Evolutionary conservation across 2,797 vertebrate species (phyloP).

Genomic region (Gephyroberyx darwinii): DNA sequence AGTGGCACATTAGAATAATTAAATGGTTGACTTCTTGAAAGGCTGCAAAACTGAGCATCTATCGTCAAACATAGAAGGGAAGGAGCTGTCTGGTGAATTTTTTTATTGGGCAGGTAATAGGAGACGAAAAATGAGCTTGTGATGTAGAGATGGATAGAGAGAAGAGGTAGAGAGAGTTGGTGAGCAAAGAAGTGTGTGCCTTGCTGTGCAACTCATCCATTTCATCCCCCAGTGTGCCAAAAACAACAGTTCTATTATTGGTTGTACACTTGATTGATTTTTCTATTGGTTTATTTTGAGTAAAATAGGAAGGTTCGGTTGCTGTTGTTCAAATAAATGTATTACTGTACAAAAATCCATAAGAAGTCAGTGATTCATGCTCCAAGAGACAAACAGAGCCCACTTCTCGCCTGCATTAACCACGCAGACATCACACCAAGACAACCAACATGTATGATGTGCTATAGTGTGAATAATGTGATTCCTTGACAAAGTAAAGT

Average conservation of each 20-base stretch:
- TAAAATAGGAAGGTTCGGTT: slow-evolving; percentile 23
- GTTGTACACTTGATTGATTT: slow-evolving; percentile 26
- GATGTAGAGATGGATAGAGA: slow-evolving; percentile 39
- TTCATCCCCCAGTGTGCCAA: slow-evolving; percentile 49
- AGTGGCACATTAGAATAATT: slow-evolving; percentile 65
- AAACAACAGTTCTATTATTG: slow-evolving; percentile 47
- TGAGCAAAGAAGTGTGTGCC: slow-evolving; percentile 49
- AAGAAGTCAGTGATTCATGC: neutral
- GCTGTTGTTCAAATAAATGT: slow-evolving; percentile 34
- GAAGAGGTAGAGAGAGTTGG: slow-evolving; percentile 22
- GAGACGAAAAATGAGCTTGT: slow-evolving; percentile 40
- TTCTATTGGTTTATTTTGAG: neutral
- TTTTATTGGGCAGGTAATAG: slow-evolving; percentile 59
- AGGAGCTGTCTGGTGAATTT: slow-evolving; percentile 53
- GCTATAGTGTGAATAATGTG: neutral
- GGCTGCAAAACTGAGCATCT: slow-evolving; percentile 40
- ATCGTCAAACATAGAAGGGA: slow-evolving; percentile 39
- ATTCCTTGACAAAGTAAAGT: too few species aligned
- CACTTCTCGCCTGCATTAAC: neutral
- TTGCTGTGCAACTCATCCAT: slow-evolving; percentile 41
- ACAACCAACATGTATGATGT: neutral
- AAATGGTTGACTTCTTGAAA: slow-evolving; percentile 50
- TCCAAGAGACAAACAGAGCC: neutral
- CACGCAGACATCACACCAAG: neutral
- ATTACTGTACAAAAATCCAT: slow-evolving; percentile 38